Evolutionary conservation across 1,140 invertebrate species (phyloP).

Genomic region (Zophobas atratus): DNA sequence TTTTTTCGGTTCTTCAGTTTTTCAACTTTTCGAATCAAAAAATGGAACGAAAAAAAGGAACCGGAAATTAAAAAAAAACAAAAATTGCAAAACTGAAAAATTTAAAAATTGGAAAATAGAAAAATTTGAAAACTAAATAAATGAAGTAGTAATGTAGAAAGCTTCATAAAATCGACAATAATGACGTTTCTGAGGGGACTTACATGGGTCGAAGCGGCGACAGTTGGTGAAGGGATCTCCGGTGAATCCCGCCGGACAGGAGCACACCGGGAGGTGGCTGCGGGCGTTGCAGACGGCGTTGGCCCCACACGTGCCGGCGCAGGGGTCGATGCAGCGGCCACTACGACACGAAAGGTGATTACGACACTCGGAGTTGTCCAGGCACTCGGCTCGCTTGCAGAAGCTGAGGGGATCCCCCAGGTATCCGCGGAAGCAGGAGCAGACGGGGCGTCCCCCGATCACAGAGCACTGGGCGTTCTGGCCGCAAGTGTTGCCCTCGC

Average conservation of each 20-base stretch:
- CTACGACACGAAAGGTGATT: conserved; percentile 71
- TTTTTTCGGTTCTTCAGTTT: no score
- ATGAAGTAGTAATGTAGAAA: no score
- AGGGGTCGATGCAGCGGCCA: conserved; percentile 75
- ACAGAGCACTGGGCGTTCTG: conserved; percentile 76
- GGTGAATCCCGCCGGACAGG: conserved; percentile 76
- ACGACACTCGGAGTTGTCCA: conserved; percentile 71
- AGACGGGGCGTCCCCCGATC: conserved; percentile 76
- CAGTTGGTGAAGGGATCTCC: conserved; percentile 77
- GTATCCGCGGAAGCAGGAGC: conserved; percentile 80
- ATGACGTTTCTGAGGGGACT: conserved; percentile 7
- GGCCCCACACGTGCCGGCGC: conserved; percentile 73
- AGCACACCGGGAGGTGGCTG: conserved; percentile 77
- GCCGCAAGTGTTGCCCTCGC: conserved; percentile 70
- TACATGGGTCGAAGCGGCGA: conserved; percentile 70
- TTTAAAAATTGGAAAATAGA: no score
- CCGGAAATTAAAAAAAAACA: no score
- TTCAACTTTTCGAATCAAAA: no score
- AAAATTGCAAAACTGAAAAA: no score
- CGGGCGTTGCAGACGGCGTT: conserved; percentile 76
- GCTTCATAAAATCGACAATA: background rate
- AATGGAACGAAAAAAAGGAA: no score
- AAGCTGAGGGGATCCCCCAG: conserved; percentile 79
- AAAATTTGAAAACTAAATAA: no score
- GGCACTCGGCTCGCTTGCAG: conserved; percentile 78